Conservation (phyloP, 2,113 vertebrate genomes). For the Marcusenius ussheri region DNA sequence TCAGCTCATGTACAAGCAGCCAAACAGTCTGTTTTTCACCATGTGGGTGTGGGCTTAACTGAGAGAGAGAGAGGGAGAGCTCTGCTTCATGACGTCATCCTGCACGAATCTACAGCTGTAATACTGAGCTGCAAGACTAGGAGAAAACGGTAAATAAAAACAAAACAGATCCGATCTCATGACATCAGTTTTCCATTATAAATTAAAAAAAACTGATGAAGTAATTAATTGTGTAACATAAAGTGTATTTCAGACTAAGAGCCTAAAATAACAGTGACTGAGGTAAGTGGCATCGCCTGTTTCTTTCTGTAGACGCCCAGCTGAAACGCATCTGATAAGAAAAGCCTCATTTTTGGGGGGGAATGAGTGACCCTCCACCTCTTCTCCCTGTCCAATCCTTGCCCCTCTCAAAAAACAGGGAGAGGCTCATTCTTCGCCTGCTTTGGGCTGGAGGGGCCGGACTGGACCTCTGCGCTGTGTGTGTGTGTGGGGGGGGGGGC, state of each 20-base stretch:
- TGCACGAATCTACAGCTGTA: conserved; percentile 39
- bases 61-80: conserved; percentile 37
- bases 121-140: conserved; percentile 34
- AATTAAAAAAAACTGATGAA: neutral
- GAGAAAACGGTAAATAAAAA: neutral
- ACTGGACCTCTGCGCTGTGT: conserved; percentile 16
- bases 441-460: conserved; percentile 15
- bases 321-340: neutral
- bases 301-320: neutral
- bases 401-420: neutral
- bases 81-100: conserved; percentile 51
- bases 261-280: neutral
- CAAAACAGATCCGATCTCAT: neutral
- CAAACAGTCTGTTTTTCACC: conserved; percentile 34
- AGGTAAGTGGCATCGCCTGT: neutral
- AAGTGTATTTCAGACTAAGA: neutral
- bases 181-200: neutral
- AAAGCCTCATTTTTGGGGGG: neutral
- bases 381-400: neutral
- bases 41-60: conserved; percentile 53
- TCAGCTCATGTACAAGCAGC: neutral
- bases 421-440: conserved; percentile 9
- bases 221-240: neutral
- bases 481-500: neutral
- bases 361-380: neutral